phyloP scores from a whole-genome alignment of 2,797 vertebrate genomes.

The Kryptolebias ocellatus region DNA sequence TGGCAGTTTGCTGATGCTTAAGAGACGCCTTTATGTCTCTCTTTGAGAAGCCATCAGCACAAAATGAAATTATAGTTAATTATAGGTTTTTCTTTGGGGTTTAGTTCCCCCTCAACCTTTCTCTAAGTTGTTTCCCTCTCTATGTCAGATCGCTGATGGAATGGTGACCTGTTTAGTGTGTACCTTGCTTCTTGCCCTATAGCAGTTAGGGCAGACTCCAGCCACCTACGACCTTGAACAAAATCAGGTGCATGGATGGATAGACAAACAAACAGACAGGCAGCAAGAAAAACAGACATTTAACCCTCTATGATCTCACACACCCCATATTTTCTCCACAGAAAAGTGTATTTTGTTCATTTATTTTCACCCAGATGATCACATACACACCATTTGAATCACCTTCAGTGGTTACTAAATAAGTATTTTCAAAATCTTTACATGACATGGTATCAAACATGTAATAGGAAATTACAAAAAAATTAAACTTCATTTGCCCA shows the following conservation, averaged over 20 bases:
- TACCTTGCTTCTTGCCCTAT: background rate
- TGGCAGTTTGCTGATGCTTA: background rate
- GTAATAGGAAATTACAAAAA: too few species aligned
- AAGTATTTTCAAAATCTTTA: too few species aligned
- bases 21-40: slow-evolving; percentile 1
- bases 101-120: background rate
- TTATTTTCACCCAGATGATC: too few species aligned
- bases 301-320: too few species aligned
- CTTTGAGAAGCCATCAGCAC: background rate
- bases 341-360: too few species aligned
- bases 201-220: background rate
- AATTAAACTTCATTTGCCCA: too few species aligned
- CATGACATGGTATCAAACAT: too few species aligned
- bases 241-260: background rate
- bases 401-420: too few species aligned
- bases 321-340: too few species aligned
- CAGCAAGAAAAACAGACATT: background rate
- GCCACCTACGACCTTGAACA: background rate
- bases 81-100: background rate
- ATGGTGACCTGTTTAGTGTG: background rate
- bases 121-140: background rate
- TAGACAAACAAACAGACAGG: background rate
- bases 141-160: background rate
- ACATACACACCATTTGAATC: too few species aligned
- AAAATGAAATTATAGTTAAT: background rate